A percentile compares a stretch with the other conserved stretches of the same genome.
Evolutionary conservation across 2,888 invertebrate genomes (phyloP).

Genomic region (Ethmia dodecea): DNA sequence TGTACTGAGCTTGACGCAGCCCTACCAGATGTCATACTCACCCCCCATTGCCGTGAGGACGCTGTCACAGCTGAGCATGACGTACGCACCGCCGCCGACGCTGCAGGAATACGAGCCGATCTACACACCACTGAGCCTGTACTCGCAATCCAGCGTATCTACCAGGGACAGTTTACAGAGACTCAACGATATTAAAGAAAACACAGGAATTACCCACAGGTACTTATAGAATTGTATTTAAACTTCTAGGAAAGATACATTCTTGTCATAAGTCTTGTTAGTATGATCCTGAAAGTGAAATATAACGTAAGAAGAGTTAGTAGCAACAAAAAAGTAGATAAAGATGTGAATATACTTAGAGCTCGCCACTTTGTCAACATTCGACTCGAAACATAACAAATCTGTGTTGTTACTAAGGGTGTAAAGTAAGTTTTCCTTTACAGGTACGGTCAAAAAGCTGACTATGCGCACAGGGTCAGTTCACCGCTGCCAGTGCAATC

Average conservation of each 20-base stretch:
- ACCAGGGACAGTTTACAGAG: slow-evolving; percentile 66
- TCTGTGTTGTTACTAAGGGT: too few species aligned
- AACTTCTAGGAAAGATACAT: too few species aligned
- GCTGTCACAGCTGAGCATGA: slow-evolving; percentile 77
- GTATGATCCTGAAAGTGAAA: too few species aligned
- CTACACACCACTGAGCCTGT: slow-evolving; percentile 65
- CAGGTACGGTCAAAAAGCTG: slow-evolving; percentile 64
- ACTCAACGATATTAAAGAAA: slow-evolving; percentile 66
- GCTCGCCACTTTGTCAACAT: too few species aligned
- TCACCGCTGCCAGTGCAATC: slow-evolving; percentile 68
- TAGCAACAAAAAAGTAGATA: too few species aligned
- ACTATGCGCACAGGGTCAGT: slow-evolving; percentile 67
- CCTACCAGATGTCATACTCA: slow-evolving; percentile 68
- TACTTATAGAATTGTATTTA: too few species aligned
- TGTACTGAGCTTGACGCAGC: slow-evolving; percentile 71
- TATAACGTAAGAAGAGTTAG: too few species aligned
- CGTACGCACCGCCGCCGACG: slow-evolving; percentile 78
- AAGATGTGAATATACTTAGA: too few species aligned
- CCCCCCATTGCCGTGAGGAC: slow-evolving; percentile 76
- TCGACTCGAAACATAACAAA: too few species aligned
- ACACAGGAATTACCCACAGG: slow-evolving; percentile 59
- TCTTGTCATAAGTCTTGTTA: too few species aligned
- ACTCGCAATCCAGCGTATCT: slow-evolving; percentile 67
- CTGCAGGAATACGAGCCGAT: slow-evolving; percentile 73
- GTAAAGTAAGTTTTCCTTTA: too few species aligned